Conservation (phyloP, 2,888 invertebrate genomes). For the Ichneumoninae sp. region DNA sequence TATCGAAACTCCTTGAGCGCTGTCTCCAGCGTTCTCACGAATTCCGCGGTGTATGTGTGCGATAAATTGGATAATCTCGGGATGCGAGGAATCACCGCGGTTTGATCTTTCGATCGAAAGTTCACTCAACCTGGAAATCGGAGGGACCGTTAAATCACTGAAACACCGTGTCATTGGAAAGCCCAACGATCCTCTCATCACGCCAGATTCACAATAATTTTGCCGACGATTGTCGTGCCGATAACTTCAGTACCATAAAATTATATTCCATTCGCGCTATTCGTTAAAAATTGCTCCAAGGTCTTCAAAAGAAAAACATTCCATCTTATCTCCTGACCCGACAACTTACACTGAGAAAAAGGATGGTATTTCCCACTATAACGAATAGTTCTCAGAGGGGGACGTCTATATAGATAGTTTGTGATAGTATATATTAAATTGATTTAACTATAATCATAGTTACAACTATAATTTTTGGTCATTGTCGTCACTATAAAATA, state of each 20-base stretch:
- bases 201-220: too few species aligned
- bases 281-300: neutral
- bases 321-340: neutral
- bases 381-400: too few species aligned
- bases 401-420: too few species aligned
- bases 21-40: constrained; percentile 13
- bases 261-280: neutral
- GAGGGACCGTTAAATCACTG: neutral
- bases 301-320: neutral
- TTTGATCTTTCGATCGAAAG: neutral
- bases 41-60: neutral
- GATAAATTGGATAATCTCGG: constrained; percentile 2
- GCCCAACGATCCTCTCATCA: too few species aligned
- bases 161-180: neutral
- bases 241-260: neutral
- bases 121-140: neutral
- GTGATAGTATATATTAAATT: too few species aligned
- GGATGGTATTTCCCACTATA: too few species aligned
- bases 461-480: too few species aligned
- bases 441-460: too few species aligned
- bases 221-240: too few species aligned
- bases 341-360: neutral
- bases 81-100: neutral
- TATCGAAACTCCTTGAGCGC: neutral
- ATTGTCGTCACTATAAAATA: too few species aligned